These are phyloP conservation scores for Platynereis dumerilii DNA, from an alignment of 2,888 invertebrate species.

Conservation along the genomic window DNA sequence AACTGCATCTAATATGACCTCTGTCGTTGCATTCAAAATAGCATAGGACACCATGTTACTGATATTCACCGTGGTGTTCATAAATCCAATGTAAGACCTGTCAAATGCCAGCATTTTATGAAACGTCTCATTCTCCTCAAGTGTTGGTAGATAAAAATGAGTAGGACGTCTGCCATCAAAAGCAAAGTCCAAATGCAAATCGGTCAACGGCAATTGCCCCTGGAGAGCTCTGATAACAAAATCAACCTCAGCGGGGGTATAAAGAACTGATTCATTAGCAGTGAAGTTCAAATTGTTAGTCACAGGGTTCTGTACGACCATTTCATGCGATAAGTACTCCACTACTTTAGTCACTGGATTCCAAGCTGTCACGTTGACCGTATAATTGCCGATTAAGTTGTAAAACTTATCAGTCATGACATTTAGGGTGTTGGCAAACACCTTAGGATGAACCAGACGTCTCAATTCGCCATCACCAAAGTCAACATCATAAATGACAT, in stretches of 20 bases:
- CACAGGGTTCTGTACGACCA: not conserved
- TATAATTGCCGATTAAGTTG: not conserved
- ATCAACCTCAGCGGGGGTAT: not conserved
- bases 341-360: not conserved
- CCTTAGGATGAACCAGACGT: not conserved
- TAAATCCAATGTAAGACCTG: not conserved
- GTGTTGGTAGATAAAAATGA: not conserved
- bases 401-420: not conserved
- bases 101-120: not conserved
- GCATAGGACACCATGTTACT: not conserved
- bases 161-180: not conserved
- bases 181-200: not conserved
- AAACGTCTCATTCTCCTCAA: not conserved
- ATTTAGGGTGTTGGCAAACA: not conserved
- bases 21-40: not conserved
- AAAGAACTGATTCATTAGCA: not conserved
- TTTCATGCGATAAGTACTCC: not conserved
- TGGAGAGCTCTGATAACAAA: not conserved
- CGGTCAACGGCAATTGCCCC: not conserved
- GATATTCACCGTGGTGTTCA: not conserved
- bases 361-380: not conserved
- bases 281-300: not conserved
- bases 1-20: not conserved
- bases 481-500: slow-evolving; percentile 2
- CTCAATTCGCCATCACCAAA: not conserved